Base-by-base conservation (phyloP, 1,140 invertebrate species). In the Penaeus japonicus region DNA sequence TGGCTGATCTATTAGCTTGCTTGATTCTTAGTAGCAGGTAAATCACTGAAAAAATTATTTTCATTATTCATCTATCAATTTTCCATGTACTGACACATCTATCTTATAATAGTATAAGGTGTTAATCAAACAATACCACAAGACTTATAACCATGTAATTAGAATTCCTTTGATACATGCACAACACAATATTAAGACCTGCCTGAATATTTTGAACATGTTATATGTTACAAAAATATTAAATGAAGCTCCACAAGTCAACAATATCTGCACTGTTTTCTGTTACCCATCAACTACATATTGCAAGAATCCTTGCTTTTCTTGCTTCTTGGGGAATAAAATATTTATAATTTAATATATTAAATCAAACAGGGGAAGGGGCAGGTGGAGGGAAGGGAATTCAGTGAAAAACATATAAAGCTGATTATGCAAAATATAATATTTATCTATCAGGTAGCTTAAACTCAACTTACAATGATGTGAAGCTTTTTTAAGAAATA, bases 221-320 rank as follows among this genome's bases (percentile, higher is more conserved):
- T 12, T 47, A 47, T 27, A 59, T 82, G 24, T 82, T 82, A 82
- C 80, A 82, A 82, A 82, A 82, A 82, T 82, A 82, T 82, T 82
- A 82, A 82, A 82, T 82, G 55, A 82, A 82, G 80, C 80, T 82
- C 55, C 80, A 82, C 80, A 82, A 54, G 53, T 82, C 59, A 82
- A 82, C 80, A 59, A 57, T 57, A 82, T 59, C 55, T 24, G 27
- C 27, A 54, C 55, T 24, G 27, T 55, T 80, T 54, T 54, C 55
- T 32, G 22, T 82, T 20, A 59, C 59, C 22, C 53, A 59, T 82
- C 30, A 55, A 82, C 24, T 82, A 57, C 35, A 57, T 22, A 82
- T 20, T 82, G 80, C 80, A 57, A 55, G 55, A 82, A 59, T 32
- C 30, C 32, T 35, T 55, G 47, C 59, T 57, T 30, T 57, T 82